phyloP scores from a whole-genome alignment of 2,113 vertebrate genomes.

The Lasiurus borealis region DNA sequence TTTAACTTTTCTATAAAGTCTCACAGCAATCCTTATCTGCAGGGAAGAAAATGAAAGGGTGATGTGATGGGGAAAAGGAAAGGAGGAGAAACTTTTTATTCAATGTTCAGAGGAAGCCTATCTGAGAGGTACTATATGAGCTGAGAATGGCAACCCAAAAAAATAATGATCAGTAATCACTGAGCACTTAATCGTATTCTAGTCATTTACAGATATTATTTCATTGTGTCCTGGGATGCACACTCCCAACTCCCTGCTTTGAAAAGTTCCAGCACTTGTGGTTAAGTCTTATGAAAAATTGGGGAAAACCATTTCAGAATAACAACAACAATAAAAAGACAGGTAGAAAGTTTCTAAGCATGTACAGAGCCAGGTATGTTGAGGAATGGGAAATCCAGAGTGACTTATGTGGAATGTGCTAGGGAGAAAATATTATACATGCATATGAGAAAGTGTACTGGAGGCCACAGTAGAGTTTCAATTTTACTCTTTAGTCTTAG shows the following conservation, averaged over 20 bases:
- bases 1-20: conserved; percentile 13
- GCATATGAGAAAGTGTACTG: not conserved
- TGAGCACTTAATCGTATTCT: not conserved
- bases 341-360: not conserved
- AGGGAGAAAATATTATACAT: not conserved
- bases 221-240: not conserved
- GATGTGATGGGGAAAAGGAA: not conserved
- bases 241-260: not conserved
- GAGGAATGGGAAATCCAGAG: not conserved
- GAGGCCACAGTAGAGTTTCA: not conserved
- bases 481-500: not conserved
- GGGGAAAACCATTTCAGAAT: not conserved
- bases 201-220: not conserved
- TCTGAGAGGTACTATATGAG: not conserved
- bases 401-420: not conserved
- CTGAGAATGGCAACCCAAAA: not conserved
- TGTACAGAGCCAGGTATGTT: not conserved
- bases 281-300: not conserved
- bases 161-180: not conserved
- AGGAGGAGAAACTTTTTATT: not conserved
- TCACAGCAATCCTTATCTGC: not conserved
- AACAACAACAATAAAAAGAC: conserved; percentile 31
- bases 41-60: not conserved
- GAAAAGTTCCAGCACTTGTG: not conserved
- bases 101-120: not conserved